phyloP scores from a whole-genome alignment of 30 jellyfish, hydroid and myxozoan genomes.

The Calvadosia cruxmelitensis region DNA sequence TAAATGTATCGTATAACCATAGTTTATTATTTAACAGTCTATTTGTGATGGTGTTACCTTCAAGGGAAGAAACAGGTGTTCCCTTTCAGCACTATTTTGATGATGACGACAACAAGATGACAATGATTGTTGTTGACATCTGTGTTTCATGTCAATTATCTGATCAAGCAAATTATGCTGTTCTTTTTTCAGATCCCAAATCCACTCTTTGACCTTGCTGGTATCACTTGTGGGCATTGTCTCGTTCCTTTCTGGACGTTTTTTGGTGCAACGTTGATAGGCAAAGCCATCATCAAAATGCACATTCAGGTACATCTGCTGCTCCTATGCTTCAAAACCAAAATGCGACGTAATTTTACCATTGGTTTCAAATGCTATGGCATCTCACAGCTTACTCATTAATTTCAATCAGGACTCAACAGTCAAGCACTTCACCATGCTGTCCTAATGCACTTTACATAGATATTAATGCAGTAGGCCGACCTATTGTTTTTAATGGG shows the following conservation, averaged over 20 bases:
- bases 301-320: slow-evolving; percentile 97
- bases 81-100: no score
- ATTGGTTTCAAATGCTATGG: background rate
- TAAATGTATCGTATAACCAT: no score
- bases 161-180: background rate
- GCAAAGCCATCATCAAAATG: slow-evolving; percentile 93
- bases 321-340: no score
- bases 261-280: slow-evolving; percentile 95
- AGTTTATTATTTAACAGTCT: no score
- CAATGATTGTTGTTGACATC: background rate
- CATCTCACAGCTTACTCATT: background rate
- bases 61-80: no score
- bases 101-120: no score
- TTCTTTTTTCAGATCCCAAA: slow-evolving; percentile 64
- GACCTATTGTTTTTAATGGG: no score
- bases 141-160: background rate
- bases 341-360: no score
- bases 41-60: no score
- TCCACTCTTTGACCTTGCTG: slow-evolving; percentile 96
- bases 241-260: slow-evolving; percentile 99
- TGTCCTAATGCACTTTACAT: no score
- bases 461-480: no score
- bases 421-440: no score
- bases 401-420: background rate
- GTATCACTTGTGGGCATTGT: slow-evolving; percentile 98